Evolutionary conservation across 2,888 invertebrate genomes (phyloP).

Genomic region (Dolichomitus sp.): DNA sequence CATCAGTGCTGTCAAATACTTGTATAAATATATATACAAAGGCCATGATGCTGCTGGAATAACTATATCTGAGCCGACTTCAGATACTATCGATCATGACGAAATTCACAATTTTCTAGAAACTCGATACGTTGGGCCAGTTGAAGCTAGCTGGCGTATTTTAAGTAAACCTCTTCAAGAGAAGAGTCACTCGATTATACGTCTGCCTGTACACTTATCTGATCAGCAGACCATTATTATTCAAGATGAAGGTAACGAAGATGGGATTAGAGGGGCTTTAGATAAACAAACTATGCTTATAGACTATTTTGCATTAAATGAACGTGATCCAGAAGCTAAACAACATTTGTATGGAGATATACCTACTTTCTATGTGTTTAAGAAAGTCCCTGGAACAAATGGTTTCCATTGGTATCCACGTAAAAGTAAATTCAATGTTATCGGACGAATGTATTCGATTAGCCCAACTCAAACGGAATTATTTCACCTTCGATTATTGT

Average conservation of each 20-base stretch:
- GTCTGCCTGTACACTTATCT: no score
- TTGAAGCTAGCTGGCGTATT: constrained; percentile 65
- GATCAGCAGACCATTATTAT: constrained; percentile 49
- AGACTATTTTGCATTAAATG: constrained; percentile 45
- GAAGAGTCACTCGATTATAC: constrained; percentile 50
- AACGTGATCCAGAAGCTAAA: constrained; percentile 38
- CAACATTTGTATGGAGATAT: constrained; percentile 40
- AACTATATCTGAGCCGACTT: not conserved
- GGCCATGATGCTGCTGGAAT: constrained; percentile 64
- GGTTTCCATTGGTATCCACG: constrained; percentile 50
- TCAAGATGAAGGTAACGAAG: constrained; percentile 20
- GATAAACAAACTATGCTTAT: constrained; percentile 43
- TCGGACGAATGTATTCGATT: constrained; percentile 73
- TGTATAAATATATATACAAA: constrained; percentile 72
- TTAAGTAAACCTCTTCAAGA: constrained; percentile 46
- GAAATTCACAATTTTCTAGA: constrained; percentile 11
- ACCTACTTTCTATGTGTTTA: constrained; percentile 33
- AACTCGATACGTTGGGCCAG: constrained; percentile 58
- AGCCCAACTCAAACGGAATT: constrained; percentile 71
- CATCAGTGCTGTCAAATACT: no score
- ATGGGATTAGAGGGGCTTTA: constrained; percentile 28
- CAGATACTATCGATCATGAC: not conserved
- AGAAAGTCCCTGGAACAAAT: constrained; percentile 27
- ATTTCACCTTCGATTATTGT: constrained; percentile 70
- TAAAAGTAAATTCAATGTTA: constrained; percentile 49